Percentiles rank a stretch among this genome's conserved stretches.
Evolutionary conservation across 2,113 vertebrate genomes (phyloP).

Genomic region (Leptodactylus fuscus): DNA sequence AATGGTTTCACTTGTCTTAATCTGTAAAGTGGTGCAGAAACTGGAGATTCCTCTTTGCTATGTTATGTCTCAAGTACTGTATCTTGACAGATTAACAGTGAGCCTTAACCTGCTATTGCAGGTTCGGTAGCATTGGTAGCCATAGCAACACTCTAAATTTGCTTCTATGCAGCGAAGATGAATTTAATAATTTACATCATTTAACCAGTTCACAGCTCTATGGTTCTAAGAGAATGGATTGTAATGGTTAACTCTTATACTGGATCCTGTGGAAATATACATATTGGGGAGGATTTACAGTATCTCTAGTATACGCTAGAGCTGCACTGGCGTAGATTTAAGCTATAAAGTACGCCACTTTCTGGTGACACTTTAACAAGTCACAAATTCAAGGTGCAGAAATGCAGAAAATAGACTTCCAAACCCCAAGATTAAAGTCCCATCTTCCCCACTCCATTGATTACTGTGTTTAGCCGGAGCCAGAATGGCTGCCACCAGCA

Average conservation of each 20-base stretch:
- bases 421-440: no score
- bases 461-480: not conserved
- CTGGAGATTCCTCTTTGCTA: not conserved
- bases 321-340: no score
- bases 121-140: slow-evolving; percentile 28
- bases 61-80: slow-evolving; percentile 6
- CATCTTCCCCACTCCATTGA: no score
- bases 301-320: no score
- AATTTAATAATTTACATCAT: slow-evolving; percentile 42
- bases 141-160: slow-evolving; percentile 52
- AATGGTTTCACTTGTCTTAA: not conserved
- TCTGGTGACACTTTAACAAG: no score
- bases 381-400: no score
- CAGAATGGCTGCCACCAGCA: slow-evolving; percentile 11
- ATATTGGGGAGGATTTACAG: not conserved
- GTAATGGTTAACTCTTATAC: not conserved
- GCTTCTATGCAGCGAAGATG: slow-evolving; percentile 33
- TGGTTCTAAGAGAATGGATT: not conserved
- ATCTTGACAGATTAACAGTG: slow-evolving; percentile 31
- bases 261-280: not conserved
- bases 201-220: slow-evolving; percentile 38
- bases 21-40: not conserved
- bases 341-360: no score
- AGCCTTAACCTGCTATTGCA: slow-evolving; percentile 31
- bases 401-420: no score